Evolutionary conservation across 2,113 vertebrate genomes (phyloP).

Genomic region (Antigone vipio): DNA sequence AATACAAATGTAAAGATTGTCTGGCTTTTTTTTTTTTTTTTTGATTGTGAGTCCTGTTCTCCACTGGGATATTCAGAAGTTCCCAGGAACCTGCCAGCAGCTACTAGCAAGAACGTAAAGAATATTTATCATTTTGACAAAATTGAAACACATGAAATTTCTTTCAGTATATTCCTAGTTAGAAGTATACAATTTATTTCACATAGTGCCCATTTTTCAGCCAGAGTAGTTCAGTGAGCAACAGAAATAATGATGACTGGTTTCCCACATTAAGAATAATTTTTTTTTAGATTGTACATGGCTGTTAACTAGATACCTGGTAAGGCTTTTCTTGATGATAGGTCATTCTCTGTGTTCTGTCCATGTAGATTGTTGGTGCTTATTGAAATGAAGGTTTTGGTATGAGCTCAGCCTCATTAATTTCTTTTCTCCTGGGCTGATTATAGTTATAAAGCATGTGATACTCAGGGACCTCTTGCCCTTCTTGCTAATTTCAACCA

Average conservation of each 20-base stretch:
- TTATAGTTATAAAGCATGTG: not conserved
- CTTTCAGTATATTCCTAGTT: not conserved
- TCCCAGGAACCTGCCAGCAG: not conserved
- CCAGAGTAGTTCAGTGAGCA: not conserved
- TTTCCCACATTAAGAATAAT: not conserved
- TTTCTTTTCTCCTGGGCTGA: not conserved
- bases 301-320: not conserved
- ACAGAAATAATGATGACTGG: not conserved
- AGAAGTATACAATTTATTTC: not conserved
- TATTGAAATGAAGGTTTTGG: not conserved
- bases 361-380: not conserved
- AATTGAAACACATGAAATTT: not conserved
- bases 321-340: not conserved
- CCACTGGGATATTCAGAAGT: not conserved
- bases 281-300: not conserved
- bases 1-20: not conserved
- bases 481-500: not conserved
- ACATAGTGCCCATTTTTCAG: not conserved
- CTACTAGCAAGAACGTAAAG: not conserved
- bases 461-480: not conserved
- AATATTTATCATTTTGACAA: not conserved
- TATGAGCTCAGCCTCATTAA: not conserved
- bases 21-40: not conserved
- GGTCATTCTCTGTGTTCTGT: not conserved
- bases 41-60: not conserved